Evolutionary conservation across 1,140 invertebrate genomes (phyloP).

Genomic region (Drosophila pseudoobscura): DNA sequence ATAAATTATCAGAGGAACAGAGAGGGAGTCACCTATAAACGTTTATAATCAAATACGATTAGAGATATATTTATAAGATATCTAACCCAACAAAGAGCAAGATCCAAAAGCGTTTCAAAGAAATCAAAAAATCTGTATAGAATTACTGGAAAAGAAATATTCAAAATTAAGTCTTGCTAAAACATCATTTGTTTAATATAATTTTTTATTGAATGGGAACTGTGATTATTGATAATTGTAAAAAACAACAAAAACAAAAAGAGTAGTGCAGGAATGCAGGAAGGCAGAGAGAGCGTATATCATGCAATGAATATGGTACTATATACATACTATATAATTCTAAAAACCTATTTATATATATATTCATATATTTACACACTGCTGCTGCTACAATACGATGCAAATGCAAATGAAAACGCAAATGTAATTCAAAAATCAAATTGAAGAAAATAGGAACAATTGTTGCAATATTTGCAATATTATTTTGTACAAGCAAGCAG

Average conservation of each 20-base stretch:
- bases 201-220: slow-evolving; percentile 73
- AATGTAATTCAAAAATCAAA: slow-evolving; percentile 29
- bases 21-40: slow-evolving; percentile 1
- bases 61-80: slow-evolving; percentile 28
- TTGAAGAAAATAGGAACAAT: slow-evolving; percentile 35
- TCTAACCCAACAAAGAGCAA: slow-evolving; percentile 45
- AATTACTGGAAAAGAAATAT: slow-evolving; percentile 47
- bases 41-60: slow-evolving; percentile 11
- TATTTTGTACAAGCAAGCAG: slow-evolving; percentile 54
- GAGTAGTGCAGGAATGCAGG: background rate
- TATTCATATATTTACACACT: slow-evolving; percentile 46
- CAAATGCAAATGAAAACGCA: slow-evolving; percentile 7
- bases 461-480: slow-evolving; percentile 78
- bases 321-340: slow-evolving; percentile 58
- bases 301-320: slow-evolving; percentile 67
- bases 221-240: slow-evolving; percentile 75
- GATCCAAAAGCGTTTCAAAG: slow-evolving; percentile 69
- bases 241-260: slow-evolving; percentile 30
- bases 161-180: slow-evolving; percentile 70
- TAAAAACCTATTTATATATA: slow-evolving; percentile 34
- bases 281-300: slow-evolving; percentile 38
- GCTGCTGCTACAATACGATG: slow-evolving; percentile 47
- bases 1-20: slow-evolving; percentile 23
- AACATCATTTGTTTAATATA: slow-evolving; percentile 39
- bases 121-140: slow-evolving; percentile 45